Conservation (phyloP, 2,888 invertebrate species). For the Spodoptera picta region DNA sequence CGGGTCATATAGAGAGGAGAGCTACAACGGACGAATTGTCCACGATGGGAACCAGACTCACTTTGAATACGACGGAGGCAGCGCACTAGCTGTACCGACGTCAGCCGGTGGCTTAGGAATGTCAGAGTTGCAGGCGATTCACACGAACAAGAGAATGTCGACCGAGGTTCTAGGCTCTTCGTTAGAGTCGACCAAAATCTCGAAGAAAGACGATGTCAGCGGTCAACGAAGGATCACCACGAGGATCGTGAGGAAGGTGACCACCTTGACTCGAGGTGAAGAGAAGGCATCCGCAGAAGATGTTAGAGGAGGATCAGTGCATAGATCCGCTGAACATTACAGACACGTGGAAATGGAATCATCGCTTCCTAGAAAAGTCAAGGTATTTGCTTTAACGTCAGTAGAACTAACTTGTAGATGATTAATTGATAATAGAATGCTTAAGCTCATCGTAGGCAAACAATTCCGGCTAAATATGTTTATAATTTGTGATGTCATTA, state of each 20-base stretch:
- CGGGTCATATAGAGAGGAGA: constrained; percentile 81
- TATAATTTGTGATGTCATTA: constrained; percentile 14
- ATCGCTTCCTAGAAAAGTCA: constrained; percentile 91
- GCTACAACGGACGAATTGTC: constrained; percentile 83
- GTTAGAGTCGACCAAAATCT: constrained; percentile 94
- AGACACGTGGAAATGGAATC: constrained; percentile 88
- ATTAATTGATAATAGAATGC: constrained; percentile 8
- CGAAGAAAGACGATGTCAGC: constrained; percentile 91
- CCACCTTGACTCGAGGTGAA: constrained; percentile 95
- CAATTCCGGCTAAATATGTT: constrained; percentile 17
- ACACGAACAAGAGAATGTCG: constrained; percentile 94
- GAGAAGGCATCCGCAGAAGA: constrained; percentile 93
- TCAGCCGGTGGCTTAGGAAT: constrained; percentile 82
- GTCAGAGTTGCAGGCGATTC: constrained; percentile 92
- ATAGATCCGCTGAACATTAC: constrained; percentile 88
- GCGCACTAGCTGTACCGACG: constrained; percentile 80
- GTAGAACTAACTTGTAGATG: constrained; percentile 11
- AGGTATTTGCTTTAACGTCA: constrained; percentile 87
- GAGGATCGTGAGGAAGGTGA: constrained; percentile 95
- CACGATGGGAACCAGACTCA: constrained; percentile 86
- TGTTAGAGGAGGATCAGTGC: constrained; percentile 89
- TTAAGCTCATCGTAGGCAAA: background rate
- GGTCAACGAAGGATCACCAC: constrained; percentile 95
- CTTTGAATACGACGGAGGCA: constrained; percentile 84
- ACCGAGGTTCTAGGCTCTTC: constrained; percentile 96